Percentiles rank a stretch among this genome's conserved stretches.
Conservation (phyloP, 2,113 vertebrate species). For the Poeciliopsis turrubarensis region DNA sequence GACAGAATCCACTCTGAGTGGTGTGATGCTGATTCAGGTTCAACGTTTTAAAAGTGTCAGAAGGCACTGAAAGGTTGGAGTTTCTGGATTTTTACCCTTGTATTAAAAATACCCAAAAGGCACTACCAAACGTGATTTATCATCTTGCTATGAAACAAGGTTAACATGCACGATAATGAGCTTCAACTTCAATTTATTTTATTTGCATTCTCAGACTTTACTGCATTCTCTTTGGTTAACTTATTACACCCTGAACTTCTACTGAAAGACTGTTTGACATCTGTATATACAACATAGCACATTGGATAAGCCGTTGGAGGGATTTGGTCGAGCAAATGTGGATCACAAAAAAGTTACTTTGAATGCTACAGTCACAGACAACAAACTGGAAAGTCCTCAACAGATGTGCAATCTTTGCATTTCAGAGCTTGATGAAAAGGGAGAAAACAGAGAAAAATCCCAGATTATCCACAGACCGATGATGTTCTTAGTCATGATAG, state of each 20-base stretch:
- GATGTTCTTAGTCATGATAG: slow-evolving; percentile 14
- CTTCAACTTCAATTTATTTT: too few relatives aligned
- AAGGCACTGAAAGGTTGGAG: slow-evolving; percentile 11
- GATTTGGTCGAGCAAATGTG: not conserved
- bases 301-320: not conserved
- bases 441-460: slow-evolving; percentile 12
- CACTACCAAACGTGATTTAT: too few relatives aligned
- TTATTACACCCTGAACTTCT: too few relatives aligned
- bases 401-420: slow-evolving; percentile 6
- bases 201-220: too few relatives aligned
- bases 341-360: not conserved
- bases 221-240: too few relatives aligned
- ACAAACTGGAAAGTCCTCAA: slow-evolving; percentile 3
- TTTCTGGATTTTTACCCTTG: slow-evolving; percentile 7
- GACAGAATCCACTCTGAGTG: slow-evolving; percentile 13
- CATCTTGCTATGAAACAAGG: too few relatives aligned
- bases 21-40: slow-evolving; percentile 8
- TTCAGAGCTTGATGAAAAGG: not conserved
- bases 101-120: too few relatives aligned
- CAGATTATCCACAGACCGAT: slow-evolving; percentile 9
- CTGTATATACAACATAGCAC: not conserved
- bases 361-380: not conserved
- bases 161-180: too few relatives aligned
- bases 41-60: slow-evolving; percentile 11
- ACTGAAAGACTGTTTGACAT: not conserved